Conservation (phyloP, 1,140 invertebrate species). For the Drosophila neocordata region DNA sequence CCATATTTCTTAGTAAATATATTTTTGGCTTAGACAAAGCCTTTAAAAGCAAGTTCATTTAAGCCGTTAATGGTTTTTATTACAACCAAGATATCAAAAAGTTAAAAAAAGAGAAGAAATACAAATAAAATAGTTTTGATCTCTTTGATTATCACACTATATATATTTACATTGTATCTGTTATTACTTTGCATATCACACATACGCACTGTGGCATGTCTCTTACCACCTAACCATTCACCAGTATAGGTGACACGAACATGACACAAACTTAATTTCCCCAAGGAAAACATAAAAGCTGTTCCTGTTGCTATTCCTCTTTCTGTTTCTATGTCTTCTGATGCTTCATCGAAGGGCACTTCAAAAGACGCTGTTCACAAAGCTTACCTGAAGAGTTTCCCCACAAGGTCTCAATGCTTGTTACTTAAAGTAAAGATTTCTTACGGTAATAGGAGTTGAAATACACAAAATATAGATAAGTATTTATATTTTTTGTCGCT, state of each 20-base stretch:
- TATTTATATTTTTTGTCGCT: too few relatives aligned
- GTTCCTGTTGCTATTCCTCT: neutral
- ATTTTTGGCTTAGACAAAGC: too few relatives aligned
- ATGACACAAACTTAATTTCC: slow-evolving; percentile 80
- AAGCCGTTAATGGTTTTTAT: too few relatives aligned
- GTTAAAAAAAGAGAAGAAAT: too few relatives aligned
- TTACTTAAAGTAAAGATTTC: slow-evolving; percentile 5
- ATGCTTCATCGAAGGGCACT: slow-evolving; percentile 9
- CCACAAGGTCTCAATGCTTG: neutral
- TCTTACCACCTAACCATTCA: neutral
- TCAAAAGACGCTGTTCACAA: neutral
- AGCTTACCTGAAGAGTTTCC: neutral
- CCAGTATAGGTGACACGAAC: slow-evolving; percentile 60
- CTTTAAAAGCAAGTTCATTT: too few relatives aligned
- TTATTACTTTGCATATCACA: slow-evolving; percentile 59
- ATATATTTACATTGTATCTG: slow-evolving; percentile 37
- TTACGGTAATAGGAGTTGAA: neutral
- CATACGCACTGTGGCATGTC: slow-evolving; percentile 57
- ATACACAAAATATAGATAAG: too few relatives aligned
- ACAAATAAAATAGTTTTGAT: neutral
- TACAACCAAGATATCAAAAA: too few relatives aligned
- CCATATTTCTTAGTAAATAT: too few relatives aligned
- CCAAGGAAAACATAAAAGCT: slow-evolving; percentile 64
- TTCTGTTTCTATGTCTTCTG: too few relatives aligned
- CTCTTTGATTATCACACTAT: neutral